Evolutionary conservation across 1,140 invertebrate species (phyloP), one percentile per base, ranked within the genome.

Genomic region (Himalopsyche phryganea): DNA sequence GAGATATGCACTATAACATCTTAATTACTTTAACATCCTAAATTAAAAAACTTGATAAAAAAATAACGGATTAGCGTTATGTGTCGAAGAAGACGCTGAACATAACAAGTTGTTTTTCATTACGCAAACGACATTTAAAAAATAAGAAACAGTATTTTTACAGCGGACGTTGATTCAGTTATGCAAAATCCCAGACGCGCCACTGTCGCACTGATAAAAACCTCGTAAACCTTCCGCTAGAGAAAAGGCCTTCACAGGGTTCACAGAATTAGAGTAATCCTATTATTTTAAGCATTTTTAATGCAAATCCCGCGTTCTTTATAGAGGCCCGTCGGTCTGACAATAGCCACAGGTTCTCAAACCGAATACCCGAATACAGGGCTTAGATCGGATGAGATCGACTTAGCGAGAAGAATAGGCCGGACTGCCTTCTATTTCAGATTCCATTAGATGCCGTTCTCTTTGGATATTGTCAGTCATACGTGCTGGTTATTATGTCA

Each of bases 211-310:
- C 3, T 28, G 23, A 28, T 28, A 28, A 28, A n/a, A 28, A 28
- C 23, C 23, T 28, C 23, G 23, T 28, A 28, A 40, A 50, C 44
- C 35, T n/a, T 49, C 6, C 44, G 36, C 42, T 9, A 35, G 55
- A 40, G 20, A 46, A 48, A 38, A 48, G 56, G 52, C 32, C 53
- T 57, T 40, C 47, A 15, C 38, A 17, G 13, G 50, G 41, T 55
- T 61, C 53, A 51, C 55, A 42, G 51, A 53, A 62, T 62, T 55
- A 58, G 40, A 52, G 38, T 62, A 62, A 62, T 62, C 60, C 50
- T 62, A 62, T 62, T 62, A 62, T 55, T 58, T 62, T 58, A 58
- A 62, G 50, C 55, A 62, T 62, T 62, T 61, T 62, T 62, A 62
- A 62, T 62, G 60, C 51, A 62, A 62, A 62, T 58, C 48, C 33